Base-by-base conservation (phyloP, 1,140 invertebrate species). In the Papilio machaon region DNA sequence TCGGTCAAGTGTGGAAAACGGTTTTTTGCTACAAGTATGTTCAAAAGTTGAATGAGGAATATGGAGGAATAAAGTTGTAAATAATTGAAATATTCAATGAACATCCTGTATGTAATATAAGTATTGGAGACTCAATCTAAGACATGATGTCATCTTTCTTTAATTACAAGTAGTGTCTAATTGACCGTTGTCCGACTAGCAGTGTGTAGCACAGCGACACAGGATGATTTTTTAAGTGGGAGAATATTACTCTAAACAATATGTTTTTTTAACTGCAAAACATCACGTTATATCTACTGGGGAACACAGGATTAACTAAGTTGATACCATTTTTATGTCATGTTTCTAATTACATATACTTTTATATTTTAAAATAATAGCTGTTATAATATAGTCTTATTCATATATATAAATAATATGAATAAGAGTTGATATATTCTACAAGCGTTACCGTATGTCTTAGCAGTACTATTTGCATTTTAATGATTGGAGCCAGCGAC, bases 391-490 rank as follows among this genome's bases (percentile, higher is more conserved):
- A n/a, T n/a, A n/a, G n/a, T n/a, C n/a, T n/a, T n/a, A n/a, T n/a
- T n/a, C n/a, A n/a, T n/a, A n/a, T n/a, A n/a, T n/a, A n/a, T n/a
- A n/a, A n/a, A n/a, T n/a, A 67, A 11, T 35, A 70, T 38, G 7
- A 70, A 70, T 70, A 70, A 35, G 64, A 35, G 10, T 35, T 35
- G 64, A 13, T 19, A 23, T n/a, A 60, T 70, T 70, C 64, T 2
- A 15, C n/a, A 35, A 15, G 64, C 64, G 64, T 70, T 70, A 17
- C 30, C 11, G 64, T 70, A 70, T 70, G 64, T 70, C 30, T 70
- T 38, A 15, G 15, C 23, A 4, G 7, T 70, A 38, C 13, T 30
- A 70, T 70, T 70, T 70, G 64, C 64, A 70, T 70, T 13, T 35
- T 70, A 70, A 70, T 70, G 64, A 38, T 70, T 6, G 11, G 13